phyloP scores from a whole-genome alignment of 2,888 invertebrate genomes.

The Erebia epiphron region DNA sequence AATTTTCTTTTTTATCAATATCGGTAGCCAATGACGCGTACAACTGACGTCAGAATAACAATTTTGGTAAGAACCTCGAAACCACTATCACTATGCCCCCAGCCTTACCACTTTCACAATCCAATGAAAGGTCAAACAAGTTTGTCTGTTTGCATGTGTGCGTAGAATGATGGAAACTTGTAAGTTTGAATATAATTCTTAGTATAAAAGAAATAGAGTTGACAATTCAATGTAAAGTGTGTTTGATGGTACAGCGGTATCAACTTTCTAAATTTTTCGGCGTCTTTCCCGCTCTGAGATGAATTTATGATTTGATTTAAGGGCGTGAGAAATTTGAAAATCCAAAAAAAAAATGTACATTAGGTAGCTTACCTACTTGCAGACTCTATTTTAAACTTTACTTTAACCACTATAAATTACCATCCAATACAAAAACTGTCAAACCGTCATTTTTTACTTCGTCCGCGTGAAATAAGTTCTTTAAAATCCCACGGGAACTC shows the following conservation, averaged over 20 bases:
- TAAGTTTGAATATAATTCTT: conserved; percentile 41
- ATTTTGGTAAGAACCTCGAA: conserved; percentile 13
- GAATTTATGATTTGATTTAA: conserved; percentile 26
- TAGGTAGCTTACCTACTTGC: too few species aligned
- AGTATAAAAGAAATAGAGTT: not conserved
- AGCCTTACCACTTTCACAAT: conserved; percentile 65
- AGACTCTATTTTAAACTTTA: too few species aligned
- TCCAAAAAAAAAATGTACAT: not conserved
- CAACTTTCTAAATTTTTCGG: conserved; percentile 69
- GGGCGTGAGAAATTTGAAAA: conserved; percentile 25
- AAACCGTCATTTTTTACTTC: too few species aligned
- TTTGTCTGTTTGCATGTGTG: conserved; percentile 46
- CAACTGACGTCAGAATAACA: not conserved
- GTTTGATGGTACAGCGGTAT: conserved; percentile 53
- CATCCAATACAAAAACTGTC: too few species aligned
- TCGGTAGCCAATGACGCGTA: not conserved
- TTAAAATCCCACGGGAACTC: too few species aligned
- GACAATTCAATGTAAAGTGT: conserved; percentile 21
- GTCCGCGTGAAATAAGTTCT: too few species aligned
- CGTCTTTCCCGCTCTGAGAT: conserved; percentile 26
- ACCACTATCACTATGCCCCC: conserved; percentile 36
- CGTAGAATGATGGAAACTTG: conserved; percentile 38
- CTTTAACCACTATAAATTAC: too few species aligned
- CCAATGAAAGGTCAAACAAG: conserved; percentile 65
- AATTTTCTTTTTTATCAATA: not conserved